Evolutionary conservation across 2,888 invertebrate genomes (phyloP).

Genomic region (Phymatocera aterrima): DNA sequence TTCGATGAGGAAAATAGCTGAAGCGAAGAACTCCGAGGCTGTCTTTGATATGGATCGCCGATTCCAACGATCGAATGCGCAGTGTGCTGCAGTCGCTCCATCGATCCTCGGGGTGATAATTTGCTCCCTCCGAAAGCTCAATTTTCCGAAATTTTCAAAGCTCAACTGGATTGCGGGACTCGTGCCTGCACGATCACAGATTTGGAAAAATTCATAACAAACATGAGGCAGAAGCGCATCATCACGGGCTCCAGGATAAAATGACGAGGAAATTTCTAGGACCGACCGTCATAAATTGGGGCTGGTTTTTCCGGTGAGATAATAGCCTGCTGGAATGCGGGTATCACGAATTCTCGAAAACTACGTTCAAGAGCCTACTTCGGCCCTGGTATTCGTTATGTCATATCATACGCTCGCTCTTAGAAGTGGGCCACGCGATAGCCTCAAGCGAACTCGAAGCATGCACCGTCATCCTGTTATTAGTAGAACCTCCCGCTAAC

Average conservation of each 20-base stretch:
- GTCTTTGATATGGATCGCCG: conserved; percentile 31
- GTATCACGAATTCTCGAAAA: conserved; percentile 24
- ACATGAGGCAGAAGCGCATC: not conserved
- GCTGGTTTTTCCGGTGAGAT: not conserved
- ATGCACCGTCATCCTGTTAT: conserved; percentile 47
- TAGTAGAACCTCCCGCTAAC: conserved; percentile 41
- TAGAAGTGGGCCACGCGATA: conserved; percentile 59
- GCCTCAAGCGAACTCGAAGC: conserved; percentile 32
- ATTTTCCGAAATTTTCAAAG: too few relatives aligned
- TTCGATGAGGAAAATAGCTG: not conserved
- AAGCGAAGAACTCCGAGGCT: not conserved
- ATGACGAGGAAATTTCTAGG: not conserved
- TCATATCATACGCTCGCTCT: conserved; percentile 55
- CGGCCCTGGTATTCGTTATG: conserved; percentile 54
- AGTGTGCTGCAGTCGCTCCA: not conserved
- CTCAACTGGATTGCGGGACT: too few relatives aligned
- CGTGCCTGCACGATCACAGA: too few relatives aligned
- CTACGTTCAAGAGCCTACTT: not conserved
- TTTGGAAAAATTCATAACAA: too few relatives aligned
- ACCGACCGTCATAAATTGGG: not conserved
- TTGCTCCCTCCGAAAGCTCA: not conserved
- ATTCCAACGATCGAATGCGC: not conserved
- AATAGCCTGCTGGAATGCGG: not conserved
- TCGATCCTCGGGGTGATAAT: not conserved
- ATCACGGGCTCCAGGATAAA: not conserved